Conservation (phyloP, 2,113 vertebrate species). For the Glaucomys volans region DNA sequence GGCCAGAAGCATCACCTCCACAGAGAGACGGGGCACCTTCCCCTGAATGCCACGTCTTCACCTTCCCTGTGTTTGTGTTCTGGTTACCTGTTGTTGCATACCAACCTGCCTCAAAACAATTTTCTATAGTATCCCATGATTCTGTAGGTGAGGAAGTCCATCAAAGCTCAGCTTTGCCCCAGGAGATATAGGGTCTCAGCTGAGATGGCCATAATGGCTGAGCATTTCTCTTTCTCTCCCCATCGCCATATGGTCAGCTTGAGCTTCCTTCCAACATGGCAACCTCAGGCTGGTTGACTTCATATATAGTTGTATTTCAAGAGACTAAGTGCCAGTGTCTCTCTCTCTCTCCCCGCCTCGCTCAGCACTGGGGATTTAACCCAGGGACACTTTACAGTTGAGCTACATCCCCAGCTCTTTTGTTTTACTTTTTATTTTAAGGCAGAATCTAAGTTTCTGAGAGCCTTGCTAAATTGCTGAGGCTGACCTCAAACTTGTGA, state of each 20-base stretch:
- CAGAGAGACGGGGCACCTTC: not conserved
- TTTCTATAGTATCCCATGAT: not conserved
- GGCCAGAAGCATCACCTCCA: not conserved
- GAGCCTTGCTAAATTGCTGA: no score
- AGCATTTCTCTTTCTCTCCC: not conserved
- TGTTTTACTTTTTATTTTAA: no score
- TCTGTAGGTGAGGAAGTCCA: not conserved
- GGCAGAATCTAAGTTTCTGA: no score
- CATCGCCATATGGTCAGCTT: not conserved
- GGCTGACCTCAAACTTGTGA: no score
- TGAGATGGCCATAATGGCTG: not conserved
- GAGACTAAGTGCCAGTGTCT: not conserved
- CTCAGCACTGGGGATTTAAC: no score
- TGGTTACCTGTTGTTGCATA: not conserved
- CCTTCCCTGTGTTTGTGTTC: not conserved
- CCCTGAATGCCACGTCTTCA: not conserved
- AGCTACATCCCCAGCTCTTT: no score
- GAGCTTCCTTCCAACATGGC: constrained; percentile 21
- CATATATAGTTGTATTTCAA: not conserved
- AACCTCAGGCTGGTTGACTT: not conserved
- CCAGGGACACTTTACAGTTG: no score
- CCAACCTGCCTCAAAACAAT: not conserved
- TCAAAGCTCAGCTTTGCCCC: not conserved
- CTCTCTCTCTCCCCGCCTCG: no score
- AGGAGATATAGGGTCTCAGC: not conserved